Base-by-base conservation (phyloP, 2,888 invertebrate genomes). In the Blastobasis adustella region DNA sequence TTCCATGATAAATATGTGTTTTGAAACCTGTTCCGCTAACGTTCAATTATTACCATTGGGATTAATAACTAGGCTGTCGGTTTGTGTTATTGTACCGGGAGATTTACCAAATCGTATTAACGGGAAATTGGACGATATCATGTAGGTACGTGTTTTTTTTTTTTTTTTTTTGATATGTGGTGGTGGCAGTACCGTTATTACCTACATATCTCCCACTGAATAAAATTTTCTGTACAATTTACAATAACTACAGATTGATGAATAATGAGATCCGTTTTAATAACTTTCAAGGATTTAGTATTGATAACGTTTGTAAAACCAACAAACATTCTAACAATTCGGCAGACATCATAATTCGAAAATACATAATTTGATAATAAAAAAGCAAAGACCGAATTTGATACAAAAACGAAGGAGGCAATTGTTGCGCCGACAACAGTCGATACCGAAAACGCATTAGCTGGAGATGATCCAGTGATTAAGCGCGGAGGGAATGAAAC, bases 381-480 rank as follows among this genome's bases (percentile, higher is more conserved):
- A 23, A 6, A 40, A 39, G 47, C 23, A 7, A 6, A 47, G 39
- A 40, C 5, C 38, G 39, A 51, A 44, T 44, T 49, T 53, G 53
- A 42, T 51, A 51, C 23, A 23, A 38, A 45, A 49, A 46, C n/a
- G 47, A 53, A 51, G 47, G 39, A 49, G 51, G 55, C 53, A 59
- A 57, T 58, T 58, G 61, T 51, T 50, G 49, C 54, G 51, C 57
- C 50, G 55, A 65, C 58, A 63, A 64, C 66, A 71, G 65, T 67
- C 67, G 63, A 72, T 73, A 77, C 76, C 71, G 69, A 81, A 79
- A 78, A 70, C 75, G 71, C 76, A 82, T 83, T 83, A 82, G 69
- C 65, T 58, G 67, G 66, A 79, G 79, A 85, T 82, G 79, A 77
- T 76, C 70, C 70, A 73, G 79, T 83, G 83, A 86, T 86, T 85